These are phyloP conservation scores for Cheilosia scutellata DNA, from an alignment of 2,888 invertebrate genomes.

Conservation along the genomic window DNA sequence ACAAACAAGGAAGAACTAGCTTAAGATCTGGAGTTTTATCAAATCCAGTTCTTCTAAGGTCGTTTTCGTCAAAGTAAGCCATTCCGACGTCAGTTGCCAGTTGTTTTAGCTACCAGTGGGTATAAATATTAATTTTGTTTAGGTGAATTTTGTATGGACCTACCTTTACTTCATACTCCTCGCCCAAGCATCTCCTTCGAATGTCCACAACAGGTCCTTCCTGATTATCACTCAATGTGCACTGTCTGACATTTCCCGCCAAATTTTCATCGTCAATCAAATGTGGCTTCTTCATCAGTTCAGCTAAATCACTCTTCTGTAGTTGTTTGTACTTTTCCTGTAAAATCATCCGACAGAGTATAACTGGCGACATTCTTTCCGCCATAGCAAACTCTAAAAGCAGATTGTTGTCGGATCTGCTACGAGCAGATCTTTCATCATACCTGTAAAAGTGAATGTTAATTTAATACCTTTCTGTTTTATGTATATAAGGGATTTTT, in stretches of 20 bases:
- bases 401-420: slow-evolving; percentile 75
- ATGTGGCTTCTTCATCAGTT: slow-evolving; percentile 81
- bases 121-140: slow-evolving; percentile 78
- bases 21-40: slow-evolving; percentile 98
- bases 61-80: slow-evolving; percentile 90
- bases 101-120: slow-evolving; percentile 78
- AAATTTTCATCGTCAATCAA: slow-evolving; percentile 80
- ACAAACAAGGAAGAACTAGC: slow-evolving; percentile 93
- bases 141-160: slow-evolving; percentile 80
- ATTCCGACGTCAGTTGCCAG: slow-evolving; percentile 85
- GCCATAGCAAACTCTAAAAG: slow-evolving; percentile 80
- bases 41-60: slow-evolving; percentile 92
- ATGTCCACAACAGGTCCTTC: slow-evolving; percentile 93
- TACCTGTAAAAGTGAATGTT: slow-evolving; percentile 70
- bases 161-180: slow-evolving; percentile 92
- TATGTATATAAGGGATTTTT: background rate
- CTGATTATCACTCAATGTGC: slow-evolving; percentile 91
- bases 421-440: slow-evolving; percentile 76
- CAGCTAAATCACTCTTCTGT: slow-evolving; percentile 79
- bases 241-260: slow-evolving; percentile 85
- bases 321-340: slow-evolving; percentile 80
- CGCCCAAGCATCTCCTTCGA: slow-evolving; percentile 91
- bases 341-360: slow-evolving; percentile 80
- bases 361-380: slow-evolving; percentile 80
- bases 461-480: background rate